A percentile compares a stretch with the other conserved stretches of the same genome.
Evolutionary conservation across 2,888 invertebrate species (phyloP).

Genomic region (Malthinus seriepunctatus): DNA sequence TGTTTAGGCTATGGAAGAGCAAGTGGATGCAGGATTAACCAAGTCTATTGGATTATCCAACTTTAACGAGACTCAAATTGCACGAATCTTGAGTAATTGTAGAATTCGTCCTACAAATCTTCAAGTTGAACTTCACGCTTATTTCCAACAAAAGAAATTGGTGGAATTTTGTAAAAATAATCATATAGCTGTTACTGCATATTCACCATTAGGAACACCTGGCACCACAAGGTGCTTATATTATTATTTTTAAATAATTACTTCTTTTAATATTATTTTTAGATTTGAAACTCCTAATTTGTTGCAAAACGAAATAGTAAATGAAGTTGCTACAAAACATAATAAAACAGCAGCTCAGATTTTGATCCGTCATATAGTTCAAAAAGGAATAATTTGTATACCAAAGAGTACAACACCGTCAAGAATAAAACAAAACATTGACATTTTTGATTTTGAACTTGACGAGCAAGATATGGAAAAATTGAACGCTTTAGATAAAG

Average conservation of each 20-base stretch:
- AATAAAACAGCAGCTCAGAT: slow-evolving; percentile 75
- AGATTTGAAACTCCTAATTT: background rate
- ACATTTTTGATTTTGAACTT: slow-evolving; percentile 74
- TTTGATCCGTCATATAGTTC: slow-evolving; percentile 70
- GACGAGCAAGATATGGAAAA: slow-evolving; percentile 63
- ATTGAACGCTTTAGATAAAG: slow-evolving; percentile 66
- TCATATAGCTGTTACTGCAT: slow-evolving; percentile 59
- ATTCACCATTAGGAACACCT: slow-evolving; percentile 77
- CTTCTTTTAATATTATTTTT: too few species aligned
- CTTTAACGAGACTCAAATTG: slow-evolving; percentile 71
- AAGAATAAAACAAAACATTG: slow-evolving; percentile 75
- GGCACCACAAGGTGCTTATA: slow-evolving; percentile 57
- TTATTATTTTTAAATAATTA: too few species aligned
- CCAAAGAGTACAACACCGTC: slow-evolving; percentile 80
- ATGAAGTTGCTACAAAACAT: slow-evolving; percentile 58
- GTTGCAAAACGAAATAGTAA: slow-evolving; percentile 63
- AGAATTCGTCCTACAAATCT: slow-evolving; percentile 63
- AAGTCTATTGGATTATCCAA: slow-evolving; percentile 83
- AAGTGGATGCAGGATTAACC: slow-evolving; percentile 64
- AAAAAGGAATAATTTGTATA: slow-evolving; percentile 74
- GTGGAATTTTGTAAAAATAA: slow-evolving; percentile 47
- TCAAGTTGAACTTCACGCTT: slow-evolving; percentile 65
- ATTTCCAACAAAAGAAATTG: slow-evolving; percentile 57
- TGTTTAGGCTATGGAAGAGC: slow-evolving; percentile 53
- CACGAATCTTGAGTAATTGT: slow-evolving; percentile 61